phyloP scores from a whole-genome alignment of 2,888 invertebrate genomes.

The Urechis unicinctus region DNA sequence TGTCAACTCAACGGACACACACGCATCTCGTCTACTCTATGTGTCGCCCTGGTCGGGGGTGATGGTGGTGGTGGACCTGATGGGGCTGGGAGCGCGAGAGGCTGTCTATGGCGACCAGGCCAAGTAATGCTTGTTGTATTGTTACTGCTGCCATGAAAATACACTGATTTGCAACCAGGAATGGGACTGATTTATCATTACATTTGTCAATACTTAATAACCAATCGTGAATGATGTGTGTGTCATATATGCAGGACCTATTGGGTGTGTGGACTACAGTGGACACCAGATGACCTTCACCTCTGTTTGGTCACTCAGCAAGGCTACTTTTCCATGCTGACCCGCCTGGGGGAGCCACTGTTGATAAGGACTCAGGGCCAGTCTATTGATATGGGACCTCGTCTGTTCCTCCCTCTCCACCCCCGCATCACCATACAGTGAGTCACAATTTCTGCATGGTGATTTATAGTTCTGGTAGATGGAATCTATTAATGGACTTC shows the following conservation, averaged over 20 bases:
- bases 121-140: background rate
- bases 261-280: conserved; percentile 40
- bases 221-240: too few relatives aligned
- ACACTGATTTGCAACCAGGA: too few relatives aligned
- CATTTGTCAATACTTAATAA: too few relatives aligned
- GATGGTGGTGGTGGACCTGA: conserved; percentile 32
- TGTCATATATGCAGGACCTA: conserved; percentile 38
- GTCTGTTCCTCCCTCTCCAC: conserved; percentile 41
- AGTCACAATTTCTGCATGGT: conserved; percentile 2
- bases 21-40: conserved; percentile 35
- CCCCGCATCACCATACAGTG: conserved; percentile 37
- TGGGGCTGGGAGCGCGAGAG: conserved; percentile 20
- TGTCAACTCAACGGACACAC: conserved; percentile 37
- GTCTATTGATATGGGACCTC: conserved; percentile 40
- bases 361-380: conserved; percentile 34
- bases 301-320: conserved; percentile 36
- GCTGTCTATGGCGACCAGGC: conserved; percentile 10
- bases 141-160: too few relatives aligned
- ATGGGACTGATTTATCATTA: too few relatives aligned
- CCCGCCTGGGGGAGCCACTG: conserved; percentile 43
- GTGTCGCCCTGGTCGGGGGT: conserved; percentile 39
- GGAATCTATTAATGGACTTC: too few relatives aligned
- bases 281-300: conserved; percentile 43
- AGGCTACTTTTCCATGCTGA: conserved; percentile 39
- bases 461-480: conserved; percentile 1